These are phyloP conservation scores for Acanthopagrus latus DNA, from an alignment of 2,797 vertebrate genomes.

Conservation along the genomic window DNA sequence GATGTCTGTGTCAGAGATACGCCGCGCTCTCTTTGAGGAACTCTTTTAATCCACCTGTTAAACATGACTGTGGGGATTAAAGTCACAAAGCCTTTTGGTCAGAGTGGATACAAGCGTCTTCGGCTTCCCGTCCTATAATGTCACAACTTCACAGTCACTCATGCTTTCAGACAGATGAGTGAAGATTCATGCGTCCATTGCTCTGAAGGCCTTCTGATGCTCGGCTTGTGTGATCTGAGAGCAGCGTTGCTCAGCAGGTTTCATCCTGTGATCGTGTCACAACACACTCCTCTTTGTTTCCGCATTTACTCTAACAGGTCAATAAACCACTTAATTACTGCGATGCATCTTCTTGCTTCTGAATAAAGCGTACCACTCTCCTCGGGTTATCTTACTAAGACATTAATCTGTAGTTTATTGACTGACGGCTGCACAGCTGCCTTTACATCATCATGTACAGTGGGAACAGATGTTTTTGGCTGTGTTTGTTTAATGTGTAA, in stretches of 20 bases:
- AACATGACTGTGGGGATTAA: too few relatives aligned
- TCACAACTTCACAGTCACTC: background rate
- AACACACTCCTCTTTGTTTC: slow-evolving; percentile 51
- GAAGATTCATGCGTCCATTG: too few relatives aligned
- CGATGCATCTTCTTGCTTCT: slow-evolving; percentile 77
- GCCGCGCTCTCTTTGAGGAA: too few relatives aligned
- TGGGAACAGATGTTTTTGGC: background rate
- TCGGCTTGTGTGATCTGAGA: slow-evolving; percentile 18
- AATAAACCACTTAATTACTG: slow-evolving; percentile 83
- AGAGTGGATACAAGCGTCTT: too few relatives aligned
- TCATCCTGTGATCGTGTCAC: slow-evolving; percentile 47
- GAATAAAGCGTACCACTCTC: slow-evolving; percentile 54
- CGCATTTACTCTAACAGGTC: slow-evolving; percentile 73
- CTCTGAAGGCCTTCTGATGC: slow-evolving; percentile 13
- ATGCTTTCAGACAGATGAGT: background rate
- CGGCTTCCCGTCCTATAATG: background rate
- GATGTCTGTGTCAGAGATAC: too few relatives aligned
- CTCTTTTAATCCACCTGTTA: too few relatives aligned
- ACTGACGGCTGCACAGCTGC: slow-evolving; percentile 18
- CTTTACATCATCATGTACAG: slow-evolving; percentile 16
- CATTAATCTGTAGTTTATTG: slow-evolving; percentile 47
- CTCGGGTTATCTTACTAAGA: slow-evolving; percentile 61
- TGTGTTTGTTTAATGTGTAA: slow-evolving; percentile 1
- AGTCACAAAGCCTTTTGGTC: too few relatives aligned
- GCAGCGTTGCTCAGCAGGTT: slow-evolving; percentile 56